Evolutionary conservation across 2,888 invertebrate species (phyloP), one percentile per base, ranked within the genome.

Genomic region (Erebia ligea): DNA sequence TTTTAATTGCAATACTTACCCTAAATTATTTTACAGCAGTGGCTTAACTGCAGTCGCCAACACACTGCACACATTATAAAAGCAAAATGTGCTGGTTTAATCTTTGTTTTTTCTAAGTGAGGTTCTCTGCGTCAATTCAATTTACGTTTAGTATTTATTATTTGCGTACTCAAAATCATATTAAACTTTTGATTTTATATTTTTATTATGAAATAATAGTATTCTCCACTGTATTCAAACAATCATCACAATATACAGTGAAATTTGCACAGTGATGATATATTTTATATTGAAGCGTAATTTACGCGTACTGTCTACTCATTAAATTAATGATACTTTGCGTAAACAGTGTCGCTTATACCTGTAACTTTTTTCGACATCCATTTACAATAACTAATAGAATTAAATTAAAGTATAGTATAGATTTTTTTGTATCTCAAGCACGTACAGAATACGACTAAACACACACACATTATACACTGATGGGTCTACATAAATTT

Each of bases 21-120:
- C 74, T 77, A 74, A 73, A 76, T 73, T 78, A 73, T 64, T 73
- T 67, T 75, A 63, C 78, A 78, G 80, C 82, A 82, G 77, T 78
- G 11, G 40, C 21, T 80, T 79, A 78, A 76, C 78, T 79, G 82
- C 81, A 79, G 71, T 76, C 86, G 92, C 92, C 92, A 92, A 92
- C 92, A 92, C 92, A 90, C 91, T 91, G 92, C 92, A 92, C 88
- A 91, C 91, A 91, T 91, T 84, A 78, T 48, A 21, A 34, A 34
- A 62, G 76, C 68, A 74, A 75, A 81, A 59, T 61, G 57, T 61
- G 62, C 69, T 66, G 64, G 57, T 65, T 57, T 50, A n/a, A 8
- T 19, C 13, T 15, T 21, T 21, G 10, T 11, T 19, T 19, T 45
- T 2, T 62, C 11, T 40, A 17, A 40, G 59, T 2, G 34, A 17